Base-by-base conservation (phyloP, 2,113 vertebrate species). In the Tragulus kanchil region DNA sequence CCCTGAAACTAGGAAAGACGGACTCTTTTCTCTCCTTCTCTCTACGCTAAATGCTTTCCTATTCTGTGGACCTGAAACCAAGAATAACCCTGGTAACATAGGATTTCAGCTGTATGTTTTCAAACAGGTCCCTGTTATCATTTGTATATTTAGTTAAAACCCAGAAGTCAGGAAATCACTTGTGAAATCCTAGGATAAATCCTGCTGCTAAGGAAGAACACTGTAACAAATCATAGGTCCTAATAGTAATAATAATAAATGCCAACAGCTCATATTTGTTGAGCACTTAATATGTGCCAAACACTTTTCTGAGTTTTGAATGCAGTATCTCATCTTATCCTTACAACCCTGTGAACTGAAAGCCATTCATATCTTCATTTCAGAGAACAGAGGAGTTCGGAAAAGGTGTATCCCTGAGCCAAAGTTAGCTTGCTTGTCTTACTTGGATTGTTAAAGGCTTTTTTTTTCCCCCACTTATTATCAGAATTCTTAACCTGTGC, bases 141-240 rank as follows among this genome's bases (percentile, higher is more conserved):
- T 82, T 82, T 92, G 8, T 69, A 19, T 89, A 67, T 67, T 95
- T 56, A 67, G 75, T 45, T 26, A 85, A 96, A 97, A 52, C 67
- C 42, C 26, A 67, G 19, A 25, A 50, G 31, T 23, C 59, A 91
- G 36, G 50, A 94, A 83, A 77, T 82, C 28, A 50, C 45, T 71
- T 67, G 87, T 28, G 54, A 93, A 96, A 81, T 85, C 36, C 79
- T 93, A 48, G 73, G 56, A 54, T 69, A 97, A 96, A 85, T 25
- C 17, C 19, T 59, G 13, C 19, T 86, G 61, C n/a, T 79, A 67
- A 94, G 56, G 21, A 50, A 95, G 52, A 84, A 50, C 48, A 71
- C 16, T 50, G 0, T 90, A 92, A 84, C 48, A 85, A 85, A 69
- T 31, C 67, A 0, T 78, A 89, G 25, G 50, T 64, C 59, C 65